Evolutionary conservation across 2,113 vertebrate species (phyloP).

Genomic region (Antennarius striatus): DNA sequence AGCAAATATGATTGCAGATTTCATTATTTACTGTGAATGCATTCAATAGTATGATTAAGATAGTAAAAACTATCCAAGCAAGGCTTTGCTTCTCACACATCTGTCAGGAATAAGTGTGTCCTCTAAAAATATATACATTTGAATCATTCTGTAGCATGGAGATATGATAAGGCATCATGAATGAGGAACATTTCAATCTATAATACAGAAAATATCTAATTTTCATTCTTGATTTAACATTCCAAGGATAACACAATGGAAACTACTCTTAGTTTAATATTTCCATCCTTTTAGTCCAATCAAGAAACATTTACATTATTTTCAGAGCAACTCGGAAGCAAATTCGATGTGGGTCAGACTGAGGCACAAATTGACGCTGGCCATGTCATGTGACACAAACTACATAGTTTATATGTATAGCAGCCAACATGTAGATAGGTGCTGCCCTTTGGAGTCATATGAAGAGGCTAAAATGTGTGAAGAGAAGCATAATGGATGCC

Average conservation of each 20-base stretch:
- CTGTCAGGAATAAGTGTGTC: no score
- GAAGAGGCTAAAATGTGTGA: conserved; percentile 47
- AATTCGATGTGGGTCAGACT: conserved; percentile 62
- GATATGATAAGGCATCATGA: neutral
- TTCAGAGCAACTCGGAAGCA: conserved; percentile 41
- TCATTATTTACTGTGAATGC: no score
- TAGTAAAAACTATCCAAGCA: no score
- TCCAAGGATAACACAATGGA: conserved; percentile 53
- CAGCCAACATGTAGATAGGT: conserved; percentile 37
- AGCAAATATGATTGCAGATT: no score
- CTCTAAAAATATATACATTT: conserved; percentile 24
- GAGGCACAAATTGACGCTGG: conserved; percentile 74
- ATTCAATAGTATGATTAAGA: no score
- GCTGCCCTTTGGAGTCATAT: conserved; percentile 33
- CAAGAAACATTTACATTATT: conserved; percentile 54
- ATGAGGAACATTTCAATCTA: conserved; percentile 43
- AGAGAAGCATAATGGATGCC: conserved; percentile 46
- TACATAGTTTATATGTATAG: conserved; percentile 66
- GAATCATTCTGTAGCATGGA: conserved; percentile 2
- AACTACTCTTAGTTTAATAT: conserved; percentile 33
- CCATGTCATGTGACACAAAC: conserved; percentile 62
- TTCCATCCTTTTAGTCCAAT: conserved; percentile 49
- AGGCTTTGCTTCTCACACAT: no score
- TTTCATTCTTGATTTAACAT: conserved; percentile 52
- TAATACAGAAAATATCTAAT: conserved; percentile 46